Percentiles rank a stretch among this genome's conserved stretches.
Conservation (phyloP, 2,113 vertebrate genomes). For the Zosterops lateralis region DNA sequence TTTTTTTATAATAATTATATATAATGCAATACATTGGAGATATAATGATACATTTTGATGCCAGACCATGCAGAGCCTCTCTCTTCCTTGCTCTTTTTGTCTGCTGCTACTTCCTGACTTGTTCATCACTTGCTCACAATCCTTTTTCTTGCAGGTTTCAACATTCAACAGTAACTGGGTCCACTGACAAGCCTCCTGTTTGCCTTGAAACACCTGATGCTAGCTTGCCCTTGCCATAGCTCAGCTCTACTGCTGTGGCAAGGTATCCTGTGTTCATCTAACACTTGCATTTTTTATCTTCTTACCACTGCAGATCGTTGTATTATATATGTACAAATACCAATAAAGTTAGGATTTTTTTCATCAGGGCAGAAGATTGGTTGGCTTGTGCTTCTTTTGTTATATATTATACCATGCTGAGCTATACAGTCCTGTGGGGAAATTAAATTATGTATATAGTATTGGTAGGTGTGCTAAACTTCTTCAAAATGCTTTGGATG, state of each 20-base stretch:
- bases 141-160: not conserved
- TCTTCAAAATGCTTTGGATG: conserved; percentile 15
- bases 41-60: conserved; percentile 7
- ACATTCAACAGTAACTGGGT: not conserved
- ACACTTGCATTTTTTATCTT: not conserved
- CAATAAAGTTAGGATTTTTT: not conserved
- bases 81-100: not conserved
- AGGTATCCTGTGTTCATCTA: not conserved
- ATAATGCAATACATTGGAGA: not conserved
- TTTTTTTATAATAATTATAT: not conserved
- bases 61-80: not conserved
- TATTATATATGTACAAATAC: not conserved
- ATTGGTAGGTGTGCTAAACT: not conserved
- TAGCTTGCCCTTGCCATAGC: not conserved
- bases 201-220: not conserved
- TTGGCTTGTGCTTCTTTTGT: not conserved
- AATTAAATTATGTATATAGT: conserved; percentile 31
- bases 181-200: not conserved
- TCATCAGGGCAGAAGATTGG: not conserved
- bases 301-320: not conserved
- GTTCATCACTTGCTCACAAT: not conserved
- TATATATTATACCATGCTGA: not conserved
- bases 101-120: not conserved
- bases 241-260: not conserved
- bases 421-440: not conserved